phyloP scores from a whole-genome alignment of 2,113 vertebrate genomes.

The Microtus ochrogaster region DNA sequence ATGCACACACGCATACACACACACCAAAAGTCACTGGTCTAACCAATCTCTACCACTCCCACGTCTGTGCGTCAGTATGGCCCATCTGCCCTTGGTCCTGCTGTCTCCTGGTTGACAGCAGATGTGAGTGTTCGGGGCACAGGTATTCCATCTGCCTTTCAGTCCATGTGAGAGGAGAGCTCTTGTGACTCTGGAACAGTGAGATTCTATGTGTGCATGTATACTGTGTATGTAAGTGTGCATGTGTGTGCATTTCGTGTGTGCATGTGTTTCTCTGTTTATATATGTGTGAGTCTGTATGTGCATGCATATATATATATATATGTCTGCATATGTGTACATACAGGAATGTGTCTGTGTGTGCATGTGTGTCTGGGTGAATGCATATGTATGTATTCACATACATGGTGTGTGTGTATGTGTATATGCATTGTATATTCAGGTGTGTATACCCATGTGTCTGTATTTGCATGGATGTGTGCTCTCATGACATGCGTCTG shows the following conservation, averaged over 20 bases:
- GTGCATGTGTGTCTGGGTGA: too few species aligned
- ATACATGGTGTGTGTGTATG: not conserved
- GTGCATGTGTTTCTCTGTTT: not conserved
- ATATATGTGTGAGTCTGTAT: not conserved
- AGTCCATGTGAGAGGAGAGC: not conserved
- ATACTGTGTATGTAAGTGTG: not conserved
- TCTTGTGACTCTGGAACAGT: not conserved
- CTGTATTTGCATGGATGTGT: not conserved
- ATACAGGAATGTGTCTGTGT: not conserved
- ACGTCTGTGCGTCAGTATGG: not conserved
- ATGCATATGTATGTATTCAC: not conserved
- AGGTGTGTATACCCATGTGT: not conserved
- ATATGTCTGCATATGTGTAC: not conserved
- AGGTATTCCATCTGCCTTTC: not conserved
- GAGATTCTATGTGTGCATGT: too few species aligned
- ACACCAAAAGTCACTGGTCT: not conserved
- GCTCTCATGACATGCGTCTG: not conserved
- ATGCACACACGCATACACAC: not conserved
- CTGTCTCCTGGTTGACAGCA: too few species aligned
- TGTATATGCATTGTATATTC: not conserved
- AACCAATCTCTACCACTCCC: rapidly evolving
- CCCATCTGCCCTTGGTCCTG: not conserved
- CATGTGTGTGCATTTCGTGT: not conserved
- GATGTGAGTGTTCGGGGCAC: too few species aligned
- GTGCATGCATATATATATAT: not conserved